A percentile compares a stretch with the other conserved stretches of the same genome.
phyloP scores from a whole-genome alignment of 2,888 invertebrate species.

The Zaprionus bogoriensis region DNA sequence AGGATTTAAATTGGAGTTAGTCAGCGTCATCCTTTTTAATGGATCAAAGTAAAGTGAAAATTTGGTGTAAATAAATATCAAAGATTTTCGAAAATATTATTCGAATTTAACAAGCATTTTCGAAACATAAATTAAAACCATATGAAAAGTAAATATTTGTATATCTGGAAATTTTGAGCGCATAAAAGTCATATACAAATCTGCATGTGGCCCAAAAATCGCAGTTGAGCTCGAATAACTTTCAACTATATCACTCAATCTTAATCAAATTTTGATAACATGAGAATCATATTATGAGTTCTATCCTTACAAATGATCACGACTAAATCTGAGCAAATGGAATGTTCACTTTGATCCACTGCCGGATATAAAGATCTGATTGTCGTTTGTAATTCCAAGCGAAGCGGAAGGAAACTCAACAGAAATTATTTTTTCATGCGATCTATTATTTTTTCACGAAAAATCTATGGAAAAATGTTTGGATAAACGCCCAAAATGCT shows the following conservation, averaged over 20 bases:
- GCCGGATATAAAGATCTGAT: background rate
- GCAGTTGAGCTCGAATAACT: background rate
- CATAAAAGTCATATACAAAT: too few species aligned
- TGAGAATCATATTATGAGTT: background rate
- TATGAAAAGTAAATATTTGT: too few species aligned
- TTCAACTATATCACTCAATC: background rate
- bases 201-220: too few species aligned
- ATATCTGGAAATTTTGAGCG: too few species aligned
- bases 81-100: too few species aligned
- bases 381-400: constrained; percentile 63
- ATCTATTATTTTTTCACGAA: background rate
- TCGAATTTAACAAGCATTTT: too few species aligned
- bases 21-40: too few species aligned
- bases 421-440: constrained; percentile 24
- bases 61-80: too few species aligned
- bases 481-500: constrained; percentile 8
- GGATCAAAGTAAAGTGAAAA: too few species aligned
- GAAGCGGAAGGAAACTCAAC: constrained; percentile 65
- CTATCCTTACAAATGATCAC: too few species aligned
- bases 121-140: too few species aligned
- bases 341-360: background rate
- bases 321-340: background rate
- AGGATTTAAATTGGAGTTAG: too few species aligned
- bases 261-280: background rate
- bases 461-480: constrained; percentile 12